Evolutionary conservation across 2,797 vertebrate species (phyloP).

Genomic region (Harpagifer antarcticus): DNA sequence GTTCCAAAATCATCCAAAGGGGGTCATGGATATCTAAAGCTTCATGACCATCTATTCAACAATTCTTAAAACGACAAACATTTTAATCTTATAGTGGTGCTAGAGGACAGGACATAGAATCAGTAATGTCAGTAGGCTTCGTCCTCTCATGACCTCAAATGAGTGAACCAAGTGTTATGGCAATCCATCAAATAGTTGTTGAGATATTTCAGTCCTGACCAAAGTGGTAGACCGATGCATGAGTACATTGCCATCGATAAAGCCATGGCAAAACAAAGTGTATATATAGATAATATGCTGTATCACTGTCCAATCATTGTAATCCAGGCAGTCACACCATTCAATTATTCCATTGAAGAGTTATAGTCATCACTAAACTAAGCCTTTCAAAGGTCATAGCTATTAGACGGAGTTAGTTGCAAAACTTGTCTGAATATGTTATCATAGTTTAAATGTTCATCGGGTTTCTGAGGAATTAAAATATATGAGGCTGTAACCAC

Average conservation of each 20-base stretch:
- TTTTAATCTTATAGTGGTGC: background rate
- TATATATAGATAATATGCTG: background rate
- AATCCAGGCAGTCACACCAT: background rate
- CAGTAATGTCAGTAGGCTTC: background rate
- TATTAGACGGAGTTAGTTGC: constrained; percentile 6
- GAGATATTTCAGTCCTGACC: background rate
- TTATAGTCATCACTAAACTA: background rate
- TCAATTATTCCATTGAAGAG: background rate
- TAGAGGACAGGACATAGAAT: background rate
- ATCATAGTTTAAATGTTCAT: constrained; percentile 29
- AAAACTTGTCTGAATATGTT: constrained; percentile 11
- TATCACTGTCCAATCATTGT: background rate
- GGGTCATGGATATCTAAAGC: background rate
- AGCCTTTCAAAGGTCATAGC: background rate
- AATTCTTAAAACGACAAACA: background rate
- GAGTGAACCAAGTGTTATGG: background rate
- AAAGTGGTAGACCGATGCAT: background rate
- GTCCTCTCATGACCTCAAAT: background rate
- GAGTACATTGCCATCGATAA: too few relatives aligned
- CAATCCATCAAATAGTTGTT: background rate
- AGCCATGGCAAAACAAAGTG: background rate
- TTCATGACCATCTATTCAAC: background rate
- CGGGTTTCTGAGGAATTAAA: constrained; percentile 5
- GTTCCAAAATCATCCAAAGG: constrained; percentile 9
- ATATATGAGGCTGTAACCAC: constrained; percentile 20